These are phyloP conservation scores for Halictus rubicundus DNA, from an alignment of 1,140 invertebrate genomes.

Conservation along the genomic window DNA sequence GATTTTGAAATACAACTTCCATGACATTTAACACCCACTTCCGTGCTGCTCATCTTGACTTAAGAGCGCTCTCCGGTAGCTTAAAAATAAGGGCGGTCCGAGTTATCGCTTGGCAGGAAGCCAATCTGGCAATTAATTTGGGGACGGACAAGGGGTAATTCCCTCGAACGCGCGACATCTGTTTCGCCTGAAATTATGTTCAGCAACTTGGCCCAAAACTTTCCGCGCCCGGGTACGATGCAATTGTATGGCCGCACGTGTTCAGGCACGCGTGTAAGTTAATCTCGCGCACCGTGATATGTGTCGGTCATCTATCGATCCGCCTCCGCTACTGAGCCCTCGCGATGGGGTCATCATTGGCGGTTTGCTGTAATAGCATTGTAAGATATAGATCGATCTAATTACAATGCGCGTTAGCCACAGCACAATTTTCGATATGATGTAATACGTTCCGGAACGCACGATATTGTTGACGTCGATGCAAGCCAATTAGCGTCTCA, in stretches of 20 bases:
- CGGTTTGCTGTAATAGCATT: not conserved
- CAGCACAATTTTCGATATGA: no score
- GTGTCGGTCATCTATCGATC: constrained; percentile 1
- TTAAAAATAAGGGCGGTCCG: not conserved
- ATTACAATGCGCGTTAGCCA: no score
- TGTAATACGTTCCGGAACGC: no score
- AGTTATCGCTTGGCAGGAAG: not conserved
- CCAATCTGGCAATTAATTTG: constrained; percentile 50
- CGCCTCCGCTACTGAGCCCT: not conserved
- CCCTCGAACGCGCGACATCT: constrained; percentile 44
- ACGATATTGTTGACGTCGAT: no score
- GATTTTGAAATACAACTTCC: not conserved
- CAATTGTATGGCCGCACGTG: not conserved
- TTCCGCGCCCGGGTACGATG: not conserved
- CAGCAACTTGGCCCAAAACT: constrained; percentile 16
- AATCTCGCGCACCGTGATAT: not conserved
- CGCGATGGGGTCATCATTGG: not conserved
- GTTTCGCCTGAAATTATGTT: constrained; percentile 32
- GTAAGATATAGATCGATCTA: not conserved
- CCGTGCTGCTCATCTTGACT: not conserved
- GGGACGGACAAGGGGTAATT: constrained; percentile 33
- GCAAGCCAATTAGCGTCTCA: no score
- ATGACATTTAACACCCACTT: not conserved
- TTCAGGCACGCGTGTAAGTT: not conserved
- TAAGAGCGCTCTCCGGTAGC: not conserved